Evolutionary conservation across 1,140 invertebrate species (phyloP), one percentile per base, ranked within the genome.

Genomic region (Ericerus pela): DNA sequence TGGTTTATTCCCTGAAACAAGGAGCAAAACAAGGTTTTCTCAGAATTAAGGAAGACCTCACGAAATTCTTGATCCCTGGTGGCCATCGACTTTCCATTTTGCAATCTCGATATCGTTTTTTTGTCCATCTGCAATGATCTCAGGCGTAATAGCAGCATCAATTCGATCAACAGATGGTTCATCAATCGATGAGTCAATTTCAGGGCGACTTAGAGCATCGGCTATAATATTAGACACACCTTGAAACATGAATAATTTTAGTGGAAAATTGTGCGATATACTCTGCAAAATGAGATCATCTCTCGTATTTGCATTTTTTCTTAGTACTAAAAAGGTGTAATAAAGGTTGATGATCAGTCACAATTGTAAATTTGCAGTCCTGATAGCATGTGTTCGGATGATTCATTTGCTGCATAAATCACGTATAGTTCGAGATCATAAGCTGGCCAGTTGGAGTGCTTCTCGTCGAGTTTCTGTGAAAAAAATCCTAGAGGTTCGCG

Each of bases 361-460:
- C 61, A 12, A 70, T 64, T 0, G 36, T 62, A n/a, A 67, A 56
- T 14, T 56, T 8, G 33, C 59, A 33, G n/a, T 1, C 60, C 63
- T 58, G 68, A 66, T 8, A 70, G 16, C 14, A 66, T 60, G 29
- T 66, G 57, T 26, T 59, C 36, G 51, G 70, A 70, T 51, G 55
- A 59, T 51, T 63, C 60, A 2, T 67, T 55, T 1, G 61, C 54
- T 2, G 22, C 27, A 51, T 64, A 68, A 8, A 66, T 62, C 1
- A 66, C 67, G 0, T 67, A 51, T 0, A 74, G 57, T 62, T 73
- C 68, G 2, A 67, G 57, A 58, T 72, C 66, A 38, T 68, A 70
- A 1, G 66, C 62, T 14, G 62, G 62, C 41, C 70, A 70, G 24
- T 66, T 65, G 16, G 53, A 29, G 60, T 73, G 62, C 0, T 63